These are phyloP conservation scores for Sylvicapra grimmia DNA, from an alignment of 2,113 vertebrate genomes.

Conservation along the genomic window DNA sequence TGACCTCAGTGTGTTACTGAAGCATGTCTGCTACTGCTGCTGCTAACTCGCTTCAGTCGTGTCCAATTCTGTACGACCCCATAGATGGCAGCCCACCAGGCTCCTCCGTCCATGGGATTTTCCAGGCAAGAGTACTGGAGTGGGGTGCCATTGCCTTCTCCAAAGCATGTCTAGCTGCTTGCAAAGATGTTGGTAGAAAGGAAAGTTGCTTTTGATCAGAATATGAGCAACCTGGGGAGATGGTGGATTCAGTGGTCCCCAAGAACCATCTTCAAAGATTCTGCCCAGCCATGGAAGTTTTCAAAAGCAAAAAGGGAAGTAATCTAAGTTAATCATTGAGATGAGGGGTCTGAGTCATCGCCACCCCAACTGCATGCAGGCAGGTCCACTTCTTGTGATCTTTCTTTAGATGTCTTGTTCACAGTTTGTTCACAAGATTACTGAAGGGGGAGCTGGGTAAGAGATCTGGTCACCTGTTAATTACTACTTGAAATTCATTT, in stretches of 20 bases:
- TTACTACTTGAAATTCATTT: background rate
- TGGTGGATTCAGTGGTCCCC: background rate
- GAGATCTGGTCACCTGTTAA: background rate
- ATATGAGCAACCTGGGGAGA: background rate
- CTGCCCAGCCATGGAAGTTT: background rate
- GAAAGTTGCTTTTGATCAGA: background rate
- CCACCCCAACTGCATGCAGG: background rate
- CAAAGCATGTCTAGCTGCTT: background rate
- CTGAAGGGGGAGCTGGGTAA: background rate
- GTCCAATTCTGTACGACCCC: too few species aligned
- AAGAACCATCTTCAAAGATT: background rate
- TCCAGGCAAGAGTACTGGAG: too few species aligned
- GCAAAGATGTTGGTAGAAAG: background rate
- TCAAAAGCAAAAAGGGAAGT: background rate
- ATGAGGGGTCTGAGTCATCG: background rate
- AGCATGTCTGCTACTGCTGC: background rate
- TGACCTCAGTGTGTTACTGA: background rate
- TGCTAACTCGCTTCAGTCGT: too few species aligned
- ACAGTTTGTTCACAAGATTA: background rate
- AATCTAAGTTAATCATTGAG: background rate
- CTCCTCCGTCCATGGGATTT: too few species aligned
- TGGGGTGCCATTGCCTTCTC: too few species aligned
- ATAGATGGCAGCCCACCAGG: too few species aligned
- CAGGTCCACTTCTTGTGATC: background rate
- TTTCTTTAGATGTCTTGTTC: background rate